Evolutionary conservation across 1,140 invertebrate genomes (phyloP).

Genomic region (Drosophila micromelanica): DNA sequence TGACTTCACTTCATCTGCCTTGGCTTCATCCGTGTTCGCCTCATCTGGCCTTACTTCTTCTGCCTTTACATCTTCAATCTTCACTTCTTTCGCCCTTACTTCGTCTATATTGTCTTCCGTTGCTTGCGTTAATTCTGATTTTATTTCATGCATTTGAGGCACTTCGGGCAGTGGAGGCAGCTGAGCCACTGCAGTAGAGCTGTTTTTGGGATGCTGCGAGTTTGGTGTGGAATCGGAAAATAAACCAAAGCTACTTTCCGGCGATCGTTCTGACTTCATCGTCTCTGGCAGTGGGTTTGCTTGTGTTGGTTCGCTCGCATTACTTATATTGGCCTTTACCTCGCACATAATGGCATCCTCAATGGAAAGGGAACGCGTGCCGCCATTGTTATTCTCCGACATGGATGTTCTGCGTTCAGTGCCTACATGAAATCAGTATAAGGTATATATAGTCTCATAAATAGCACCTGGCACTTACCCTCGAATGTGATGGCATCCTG

Average conservation of each 20-base stretch:
- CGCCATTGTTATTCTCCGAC: constrained; percentile 30
- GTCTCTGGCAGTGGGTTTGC: background rate
- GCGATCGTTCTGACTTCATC: constrained; percentile 1
- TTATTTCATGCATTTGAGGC: constrained; percentile 10
- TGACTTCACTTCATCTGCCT: background rate
- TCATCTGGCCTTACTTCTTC: background rate
- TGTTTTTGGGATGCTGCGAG: constrained; percentile 10
- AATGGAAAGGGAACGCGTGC: constrained; percentile 40
- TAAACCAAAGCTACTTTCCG: constrained; percentile 17
- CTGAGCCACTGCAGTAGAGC: background rate
- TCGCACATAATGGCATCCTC: constrained; percentile 73
- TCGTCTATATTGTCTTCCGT: background rate
- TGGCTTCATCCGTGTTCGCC: background rate
- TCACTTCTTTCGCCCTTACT: background rate
- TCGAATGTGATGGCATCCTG: constrained; percentile 83
- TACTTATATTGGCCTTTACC: constrained; percentile 61
- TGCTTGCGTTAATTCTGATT: constrained; percentile 4
- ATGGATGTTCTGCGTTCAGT: constrained; percentile 73
- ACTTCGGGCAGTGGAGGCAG: background rate
- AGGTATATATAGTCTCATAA: background rate
- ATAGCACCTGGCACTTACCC: constrained; percentile 40
- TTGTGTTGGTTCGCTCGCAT: constrained; percentile 31
- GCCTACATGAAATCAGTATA: constrained; percentile 37
- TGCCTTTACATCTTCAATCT: background rate
- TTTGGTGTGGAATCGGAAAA: constrained; percentile 9